A percentile compares a stretch with the other conserved stretches of the same genome.
Evolutionary conservation across 2,113 vertebrate genomes (phyloP).

Genomic region (Tichodroma muraria): DNA sequence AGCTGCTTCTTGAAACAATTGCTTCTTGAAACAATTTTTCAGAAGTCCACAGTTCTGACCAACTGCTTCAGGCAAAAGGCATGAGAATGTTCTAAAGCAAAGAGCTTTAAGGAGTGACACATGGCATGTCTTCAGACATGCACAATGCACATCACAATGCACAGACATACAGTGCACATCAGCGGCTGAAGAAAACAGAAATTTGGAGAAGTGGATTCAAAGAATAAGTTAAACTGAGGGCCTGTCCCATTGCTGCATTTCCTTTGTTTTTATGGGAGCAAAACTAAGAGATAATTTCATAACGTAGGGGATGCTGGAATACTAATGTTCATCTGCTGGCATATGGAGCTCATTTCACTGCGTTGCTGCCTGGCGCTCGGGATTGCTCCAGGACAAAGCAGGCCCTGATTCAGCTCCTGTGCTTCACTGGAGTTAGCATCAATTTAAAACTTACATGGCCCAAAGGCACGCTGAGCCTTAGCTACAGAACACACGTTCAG

Average conservation of each 20-base stretch:
- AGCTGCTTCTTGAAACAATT: neutral
- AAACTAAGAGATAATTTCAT: neutral
- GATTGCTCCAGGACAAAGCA: conserved; percentile 33
- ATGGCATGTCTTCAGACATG: neutral
- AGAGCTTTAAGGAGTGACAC: neutral
- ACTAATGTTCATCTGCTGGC: conserved; percentile 33
- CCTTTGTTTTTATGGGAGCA: neutral
- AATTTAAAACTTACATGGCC: neutral
- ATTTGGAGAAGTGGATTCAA: neutral
- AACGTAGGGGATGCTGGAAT: neutral
- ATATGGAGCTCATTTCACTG: conserved; percentile 2
- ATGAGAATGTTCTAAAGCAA: neutral
- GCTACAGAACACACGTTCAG: conserved; percentile 32
- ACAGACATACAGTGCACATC: no score
- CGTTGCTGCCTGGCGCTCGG: fast-evolving
- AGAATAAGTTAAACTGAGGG: neutral
- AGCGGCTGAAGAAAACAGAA: neutral
- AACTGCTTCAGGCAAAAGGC: neutral
- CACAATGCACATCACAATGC: no score
- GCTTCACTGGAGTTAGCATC: neutral
- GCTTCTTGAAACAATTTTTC: neutral
- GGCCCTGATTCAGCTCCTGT: neutral
- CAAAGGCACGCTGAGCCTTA: conserved; percentile 31
- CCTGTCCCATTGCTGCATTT: neutral
- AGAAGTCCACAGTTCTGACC: neutral